These are phyloP conservation scores for Aurelia sp. DNA, from an alignment of 30 jellyfish, hydroid and myxozoan species.

Conservation along the genomic window DNA sequence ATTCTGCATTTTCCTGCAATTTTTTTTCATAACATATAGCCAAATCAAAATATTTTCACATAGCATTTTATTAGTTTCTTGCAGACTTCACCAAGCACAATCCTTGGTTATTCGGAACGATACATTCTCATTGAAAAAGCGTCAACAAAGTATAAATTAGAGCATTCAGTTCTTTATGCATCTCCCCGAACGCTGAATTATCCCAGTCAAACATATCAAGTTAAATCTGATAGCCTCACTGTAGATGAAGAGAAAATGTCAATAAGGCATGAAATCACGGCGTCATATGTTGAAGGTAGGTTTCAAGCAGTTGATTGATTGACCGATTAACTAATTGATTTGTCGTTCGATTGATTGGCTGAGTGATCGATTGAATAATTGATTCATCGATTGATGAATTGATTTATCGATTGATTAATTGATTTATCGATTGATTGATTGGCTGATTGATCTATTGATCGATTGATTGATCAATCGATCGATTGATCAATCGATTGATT, in stretches of 20 bases:
- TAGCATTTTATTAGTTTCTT: slow-evolving; percentile 33
- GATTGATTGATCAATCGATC: no score
- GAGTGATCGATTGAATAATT: no score
- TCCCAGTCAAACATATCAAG: slow-evolving; percentile 51
- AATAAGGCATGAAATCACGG: slow-evolving; percentile 42
- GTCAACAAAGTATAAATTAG: slow-evolving; percentile 32
- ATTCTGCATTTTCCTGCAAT: no score
- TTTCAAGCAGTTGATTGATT: neutral
- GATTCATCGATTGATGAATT: no score
- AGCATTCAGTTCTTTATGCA: slow-evolving; percentile 36
- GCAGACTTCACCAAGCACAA: slow-evolving; percentile 53
- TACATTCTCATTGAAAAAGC: slow-evolving; percentile 54
- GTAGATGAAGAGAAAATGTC: slow-evolving; percentile 39
- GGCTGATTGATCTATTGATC: no score
- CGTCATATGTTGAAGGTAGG: slow-evolving; percentile 58
- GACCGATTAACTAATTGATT: no score
- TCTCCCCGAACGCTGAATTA: slow-evolving; percentile 33
- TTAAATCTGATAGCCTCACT: slow-evolving; percentile 24
- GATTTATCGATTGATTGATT: no score
- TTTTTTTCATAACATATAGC: no score
- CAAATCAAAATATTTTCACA: neutral
- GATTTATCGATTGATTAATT: no score
- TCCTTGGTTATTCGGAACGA: slow-evolving; percentile 52
- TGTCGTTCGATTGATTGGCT: no score
- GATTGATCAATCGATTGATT: no score